Base-by-base conservation (phyloP, 2,113 vertebrate genomes). In the Boulengeromyrus knoepffleri region DNA sequence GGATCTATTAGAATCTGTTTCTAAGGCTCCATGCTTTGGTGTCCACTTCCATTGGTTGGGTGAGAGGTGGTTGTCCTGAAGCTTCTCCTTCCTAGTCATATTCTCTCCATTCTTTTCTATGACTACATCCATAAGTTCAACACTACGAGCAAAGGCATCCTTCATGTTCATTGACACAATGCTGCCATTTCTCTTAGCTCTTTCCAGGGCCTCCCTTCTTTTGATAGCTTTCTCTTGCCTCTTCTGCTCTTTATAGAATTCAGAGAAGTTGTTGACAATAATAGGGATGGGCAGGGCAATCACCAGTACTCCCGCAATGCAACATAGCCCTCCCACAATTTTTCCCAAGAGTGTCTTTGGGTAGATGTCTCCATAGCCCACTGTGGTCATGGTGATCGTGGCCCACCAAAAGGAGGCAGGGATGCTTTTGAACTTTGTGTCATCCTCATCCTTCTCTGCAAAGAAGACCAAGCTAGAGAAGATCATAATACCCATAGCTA, bases 391-490 rank as follows among this genome's bases (percentile, higher is more conserved):
- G 70, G 99, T 99, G 93, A 99, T 99, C 46, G 99, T 99, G 90
- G 99, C 99, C 99, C 99, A 99, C 99, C 99, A 99, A 95, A 99
- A 99, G 36, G 99, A 99, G 90, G 99, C 99, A 31, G 99, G 99
- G 91, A 99, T 99, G 95, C 99, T 99, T 94, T 99, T 99, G 94
- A 99, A 99, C 95, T 99, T 99, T 92, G 99, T 99, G 93, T 99
- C 99, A 45, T 99, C 98, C 91, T 99, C 99, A 17, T 99, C 99
- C 92, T 99, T 99, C 94, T 99, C 99, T 0, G 99, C 99, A 93
- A 99, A 99, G 95, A 99, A 99, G 87, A 99, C 99, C 88, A 99
- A 96, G 94, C 99, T 99, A 80, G 99, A 99, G 94, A 99, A 99
- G 90, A 99, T 99, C 99, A 99, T 99, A 94, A 99, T 99, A 58